phyloP scores from a whole-genome alignment of 2,797 vertebrate species.

The Hapalemur alaotrensis region DNA sequence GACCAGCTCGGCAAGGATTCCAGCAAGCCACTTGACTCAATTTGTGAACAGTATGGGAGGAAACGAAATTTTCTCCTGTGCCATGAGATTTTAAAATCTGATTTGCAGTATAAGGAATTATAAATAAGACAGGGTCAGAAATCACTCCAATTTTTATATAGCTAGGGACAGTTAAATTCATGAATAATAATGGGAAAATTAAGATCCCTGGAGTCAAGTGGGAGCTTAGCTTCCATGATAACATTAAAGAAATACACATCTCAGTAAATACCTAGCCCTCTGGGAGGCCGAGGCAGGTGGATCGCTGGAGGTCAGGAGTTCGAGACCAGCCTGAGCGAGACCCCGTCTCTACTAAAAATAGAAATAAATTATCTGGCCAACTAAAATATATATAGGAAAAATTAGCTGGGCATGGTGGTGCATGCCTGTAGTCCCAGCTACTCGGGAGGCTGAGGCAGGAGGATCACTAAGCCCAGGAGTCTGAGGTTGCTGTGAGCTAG shows the following conservation, averaged over 20 bases:
- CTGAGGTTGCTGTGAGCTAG: no score
- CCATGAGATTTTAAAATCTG: neutral
- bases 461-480: no score
- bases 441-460: no score
- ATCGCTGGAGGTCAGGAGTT: no score
- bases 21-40: no score
- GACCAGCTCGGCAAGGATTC: neutral
- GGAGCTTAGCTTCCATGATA: neutral
- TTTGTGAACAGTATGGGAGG: accelerated
- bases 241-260: neutral
- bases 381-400: no score
- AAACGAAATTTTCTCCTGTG: neutral
- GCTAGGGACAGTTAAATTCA: neutral
- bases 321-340: no score
- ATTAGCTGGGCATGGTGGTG: no score
- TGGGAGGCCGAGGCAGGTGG: no score
- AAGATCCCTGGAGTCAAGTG: neutral
- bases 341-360: no score
- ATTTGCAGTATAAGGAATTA: neutral
- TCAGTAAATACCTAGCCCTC: neutral
- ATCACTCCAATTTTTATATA: neutral
- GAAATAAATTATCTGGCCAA: no score
- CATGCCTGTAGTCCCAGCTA: no score
- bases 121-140: neutral
- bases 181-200: neutral